Evolutionary conservation across 2,797 vertebrate genomes (phyloP), one percentile per base, ranked within the genome.

Genomic region (Myotis findleyi): DNA sequence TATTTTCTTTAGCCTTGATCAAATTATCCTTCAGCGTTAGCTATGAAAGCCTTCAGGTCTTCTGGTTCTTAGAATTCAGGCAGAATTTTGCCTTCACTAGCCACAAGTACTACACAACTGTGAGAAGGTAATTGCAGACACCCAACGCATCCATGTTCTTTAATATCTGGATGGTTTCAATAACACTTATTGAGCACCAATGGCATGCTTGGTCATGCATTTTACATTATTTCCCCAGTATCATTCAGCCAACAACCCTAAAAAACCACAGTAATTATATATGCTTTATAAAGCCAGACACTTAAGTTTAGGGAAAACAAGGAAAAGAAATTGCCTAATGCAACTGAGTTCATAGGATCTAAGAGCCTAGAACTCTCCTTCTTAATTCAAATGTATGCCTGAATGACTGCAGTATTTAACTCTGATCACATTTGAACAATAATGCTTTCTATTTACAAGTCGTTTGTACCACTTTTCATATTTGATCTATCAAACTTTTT

Each of bases 1-100:
- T 25, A 64, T 95, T 95, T 96, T 79, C 72, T 89, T 93, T 27
- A 68, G 33, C 23, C 38, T 55, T 89, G 55, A 93, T 93, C 69
- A 85, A 91, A 93, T 85, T 73, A n/a, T 93, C 51, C 68, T 69
- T 85, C 18, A 89, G 25, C 44, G 77, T 90, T 47, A 92, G 33
- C 25, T 59, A 21, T 5, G 51, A 94, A 87, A 93, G 14, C 41
- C 69, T 92, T 75, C 21, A 41, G 72, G 84, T 81, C 36, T 75
- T 84, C 69, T 36, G 21, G 36, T 36, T 44, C 62, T 91, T 89
- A 85, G n/a, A 92, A 94, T 76, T 87, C 59, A 76, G 53, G 23
- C 9, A 18, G 66, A 83, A 93, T 93, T 83, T 85, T 84, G 71
- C 47, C 75, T 68, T 84, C 20, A 23, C 0, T 14, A 55, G 27